Evolutionary conservation across 1,140 invertebrate species (phyloP).

Genomic region (Macrostomum lignano): DNA sequence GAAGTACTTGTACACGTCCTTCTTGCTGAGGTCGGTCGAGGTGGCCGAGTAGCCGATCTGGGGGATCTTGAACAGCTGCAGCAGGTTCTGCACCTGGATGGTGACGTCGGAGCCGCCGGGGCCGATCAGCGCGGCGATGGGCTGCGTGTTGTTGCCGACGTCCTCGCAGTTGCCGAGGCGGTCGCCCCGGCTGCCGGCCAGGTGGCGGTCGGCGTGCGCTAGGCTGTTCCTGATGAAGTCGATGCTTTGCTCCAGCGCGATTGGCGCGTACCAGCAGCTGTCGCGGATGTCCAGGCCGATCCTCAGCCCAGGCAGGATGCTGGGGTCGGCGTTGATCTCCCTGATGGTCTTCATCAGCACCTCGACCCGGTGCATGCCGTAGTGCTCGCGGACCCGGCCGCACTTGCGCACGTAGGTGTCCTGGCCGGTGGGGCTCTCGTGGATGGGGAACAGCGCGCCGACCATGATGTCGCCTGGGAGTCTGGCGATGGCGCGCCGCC

Average conservation of each 20-base stretch:
- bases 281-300: not conserved
- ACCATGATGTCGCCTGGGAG: constrained; percentile 44
- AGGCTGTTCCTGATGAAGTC: constrained; percentile 43
- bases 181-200: no score
- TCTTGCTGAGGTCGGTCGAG: constrained; percentile 44
- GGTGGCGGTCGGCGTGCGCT: not conserved
- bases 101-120: constrained; percentile 39
- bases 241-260: constrained; percentile 47
- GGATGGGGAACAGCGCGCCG: constrained; percentile 43
- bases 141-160: constrained; percentile 12
- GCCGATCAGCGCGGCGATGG: constrained; percentile 39
- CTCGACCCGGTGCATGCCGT: constrained; percentile 1
- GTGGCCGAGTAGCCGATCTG: constrained; percentile 56
- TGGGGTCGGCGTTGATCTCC: not conserved
- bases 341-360: constrained; percentile 1
- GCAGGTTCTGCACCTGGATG: constrained; percentile 47
- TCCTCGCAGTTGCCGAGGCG: no score
- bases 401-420: not conserved
- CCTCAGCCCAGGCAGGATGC: not conserved
- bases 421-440: constrained; percentile 34
- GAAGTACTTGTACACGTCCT: constrained; percentile 46
- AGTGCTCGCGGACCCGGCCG: not conserved
- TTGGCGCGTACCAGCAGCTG: constrained; percentile 38
- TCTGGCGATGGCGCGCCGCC: no score
- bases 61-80: constrained; percentile 48